Evolutionary conservation across 1,140 invertebrate species (phyloP).

Genomic region (Papilio polyxenes): DNA sequence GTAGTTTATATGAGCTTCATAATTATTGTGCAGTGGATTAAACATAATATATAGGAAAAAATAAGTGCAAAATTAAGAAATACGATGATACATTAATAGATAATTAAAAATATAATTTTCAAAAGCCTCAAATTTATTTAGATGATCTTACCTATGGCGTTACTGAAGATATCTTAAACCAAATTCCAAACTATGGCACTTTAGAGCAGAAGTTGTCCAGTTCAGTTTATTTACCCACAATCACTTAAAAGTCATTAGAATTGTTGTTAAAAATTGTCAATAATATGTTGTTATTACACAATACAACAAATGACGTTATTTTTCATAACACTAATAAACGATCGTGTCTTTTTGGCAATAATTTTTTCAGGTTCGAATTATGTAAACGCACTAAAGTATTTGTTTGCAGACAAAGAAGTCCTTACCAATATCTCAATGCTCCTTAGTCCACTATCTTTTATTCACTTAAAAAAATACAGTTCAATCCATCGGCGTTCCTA

Average conservation of each 20-base stretch:
- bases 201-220: neutral
- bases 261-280: neutral
- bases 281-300: constrained; percentile 7
- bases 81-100: neutral
- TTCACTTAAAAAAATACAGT: constrained; percentile 68
- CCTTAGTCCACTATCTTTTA: constrained; percentile 56
- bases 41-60: no score
- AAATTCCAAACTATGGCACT: constrained; percentile 33
- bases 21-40: neutral
- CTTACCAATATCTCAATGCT: constrained; percentile 62
- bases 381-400: constrained; percentile 54
- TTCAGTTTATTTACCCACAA: constrained; percentile 18
- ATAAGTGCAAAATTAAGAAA: neutral
- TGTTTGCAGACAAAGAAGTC: constrained; percentile 56
- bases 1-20: no score
- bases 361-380: constrained; percentile 55
- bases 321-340: constrained; percentile 34
- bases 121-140: neutral
- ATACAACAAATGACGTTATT: constrained; percentile 1
- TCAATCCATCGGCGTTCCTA: constrained; percentile 65
- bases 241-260: constrained; percentile 22
- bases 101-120: neutral
- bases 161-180: neutral
- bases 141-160: neutral
- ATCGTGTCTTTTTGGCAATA: constrained; percentile 21